Percentiles rank a stretch among this genome's conserved stretches.
These are phyloP conservation scores for Calameuta idolon DNA, from an alignment of 2,888 invertebrate genomes.

Conservation along the genomic window DNA sequence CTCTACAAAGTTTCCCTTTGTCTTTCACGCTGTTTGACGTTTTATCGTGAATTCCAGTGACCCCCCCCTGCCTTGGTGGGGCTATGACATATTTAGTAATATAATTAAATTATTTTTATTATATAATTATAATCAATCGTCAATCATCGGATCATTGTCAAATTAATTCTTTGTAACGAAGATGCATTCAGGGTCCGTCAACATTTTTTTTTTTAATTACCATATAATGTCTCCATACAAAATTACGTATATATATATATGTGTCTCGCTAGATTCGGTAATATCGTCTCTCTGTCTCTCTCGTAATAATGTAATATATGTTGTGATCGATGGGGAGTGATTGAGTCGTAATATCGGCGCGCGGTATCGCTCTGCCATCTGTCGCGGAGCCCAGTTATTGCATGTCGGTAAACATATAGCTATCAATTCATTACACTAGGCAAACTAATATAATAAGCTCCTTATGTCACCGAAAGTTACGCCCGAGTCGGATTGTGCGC, in stretches of 20 bases:
- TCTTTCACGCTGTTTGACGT: conserved; percentile 18
- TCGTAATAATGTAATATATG: conserved; percentile 56
- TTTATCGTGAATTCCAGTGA: no score
- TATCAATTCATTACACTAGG: conserved; percentile 50
- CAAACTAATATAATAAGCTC: conserved; percentile 53
- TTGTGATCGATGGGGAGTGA: conserved; percentile 60
- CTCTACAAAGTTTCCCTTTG: conserved; percentile 4
- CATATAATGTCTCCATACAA: background rate
- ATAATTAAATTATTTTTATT: background rate
- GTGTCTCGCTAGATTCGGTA: conserved; percentile 13
- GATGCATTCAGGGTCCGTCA: no score
- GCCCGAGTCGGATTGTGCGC: background rate
- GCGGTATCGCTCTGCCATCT: conserved; percentile 46
- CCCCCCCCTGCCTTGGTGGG: no score
- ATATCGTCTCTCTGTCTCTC: conserved; percentile 12
- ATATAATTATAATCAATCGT: background rate
- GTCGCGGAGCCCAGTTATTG: conserved; percentile 51
- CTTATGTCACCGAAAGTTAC: conserved; percentile 29
- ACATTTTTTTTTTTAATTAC: background rate
- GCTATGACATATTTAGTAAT: no score
- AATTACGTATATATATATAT: background rate
- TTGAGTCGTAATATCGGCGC: conserved; percentile 60
- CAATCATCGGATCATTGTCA: background rate
- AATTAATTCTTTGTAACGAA: background rate
- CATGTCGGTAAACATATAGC: conserved; percentile 53